Evolutionary conservation across 2,888 invertebrate genomes (phyloP), one percentile per base, ranked within the genome.

Genomic region (Nomada fabriciana): DNA sequence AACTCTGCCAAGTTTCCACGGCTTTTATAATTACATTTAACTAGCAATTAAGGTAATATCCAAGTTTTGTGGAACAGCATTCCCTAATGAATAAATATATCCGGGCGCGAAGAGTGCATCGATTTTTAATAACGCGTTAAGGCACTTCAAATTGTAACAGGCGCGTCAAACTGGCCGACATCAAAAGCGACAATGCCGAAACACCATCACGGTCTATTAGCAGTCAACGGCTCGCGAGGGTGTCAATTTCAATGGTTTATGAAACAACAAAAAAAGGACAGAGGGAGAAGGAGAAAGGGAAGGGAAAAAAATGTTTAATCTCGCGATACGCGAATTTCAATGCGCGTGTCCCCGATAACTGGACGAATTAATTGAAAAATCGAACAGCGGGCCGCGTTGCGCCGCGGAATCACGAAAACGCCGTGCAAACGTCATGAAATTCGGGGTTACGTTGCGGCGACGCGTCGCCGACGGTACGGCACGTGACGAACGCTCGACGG

Each of bases 301-400:
- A 23, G 15, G 15, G 15, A 53, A 59, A 47, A 59, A 25, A 23
- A n/a, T 47, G n/a, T 70, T 64, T 25, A 67, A 61, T 47, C 60
- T 15, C 43, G 36, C 57, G 55, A 68, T 59, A 71, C 50, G 50
- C 52, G 23, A 61, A 65, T 71, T 63, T 74, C 55, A 47, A 76
- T 61, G 55, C 72, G 50, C 55, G 65, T 23, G 11, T 23, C 29
- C 55, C 53, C 29, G 78, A 76, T 76, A 83, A 83, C 60, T 61
- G 53, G 43, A 23, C 36, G 84, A 53, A 74, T 86, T 79, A 76
- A 84, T 86, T 79, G 86, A 86, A 76, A 86, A 84, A 84, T 75
- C 79, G 73, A 82, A 55, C 64, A 55, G 20, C 53, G 55, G 23
- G 23, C 53, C 29, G 52, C 42, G 50, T 47, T 36, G 55, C 25